Base-by-base conservation (phyloP, 2,797 vertebrate genomes). In the Gadopsis marmoratus region DNA sequence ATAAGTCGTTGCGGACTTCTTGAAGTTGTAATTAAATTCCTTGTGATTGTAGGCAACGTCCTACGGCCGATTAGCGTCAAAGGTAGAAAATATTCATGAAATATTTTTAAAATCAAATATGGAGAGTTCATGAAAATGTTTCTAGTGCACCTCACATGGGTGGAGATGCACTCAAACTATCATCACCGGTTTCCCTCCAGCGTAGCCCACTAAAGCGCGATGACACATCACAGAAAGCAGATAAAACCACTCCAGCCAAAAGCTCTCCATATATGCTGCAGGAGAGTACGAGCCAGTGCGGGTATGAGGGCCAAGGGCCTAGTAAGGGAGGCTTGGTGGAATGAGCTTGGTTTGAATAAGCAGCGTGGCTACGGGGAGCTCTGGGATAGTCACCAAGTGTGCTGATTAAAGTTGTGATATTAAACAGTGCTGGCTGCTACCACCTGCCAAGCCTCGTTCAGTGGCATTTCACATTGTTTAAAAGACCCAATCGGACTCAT, bases 331-430 rank as follows among this genome's bases (percentile, higher is more conserved):
- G 88, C 82, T 88, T 82, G 84, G 81, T 86, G 86, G 84, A 89
- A 76, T 37, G 79, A 81, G 86, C 90, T 92, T 90, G 92, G 84
- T 92, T 92, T 93, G 87, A 92, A 92, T 90, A 93, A 91, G 91
- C 87, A 82, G 81, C 83, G 64, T 79, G 86, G 91, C 89, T 81
- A 86, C 76, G 61, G 85, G 80, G 89, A 89, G 86, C 91, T 91
- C 91, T 92, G 91, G 93, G 89, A 94, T 84, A 88, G 83, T 82
- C 91, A 94, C 89, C 88, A 93, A 93, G 90, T 84, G 86, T 73
- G 82, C 92, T 93, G 93, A 95, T 93, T 93, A 91, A 90, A 92
- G 86, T 83, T 87, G 87, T 91, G 92, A 94, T 94, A 93, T 93
- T 93, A 94, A 95, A 92, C 93, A 93, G 93, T 61, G 88, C 84